These are phyloP conservation scores for Microcaecilia unicolor DNA, from an alignment of 2,797 vertebrate genomes.

Conservation along the genomic window DNA sequence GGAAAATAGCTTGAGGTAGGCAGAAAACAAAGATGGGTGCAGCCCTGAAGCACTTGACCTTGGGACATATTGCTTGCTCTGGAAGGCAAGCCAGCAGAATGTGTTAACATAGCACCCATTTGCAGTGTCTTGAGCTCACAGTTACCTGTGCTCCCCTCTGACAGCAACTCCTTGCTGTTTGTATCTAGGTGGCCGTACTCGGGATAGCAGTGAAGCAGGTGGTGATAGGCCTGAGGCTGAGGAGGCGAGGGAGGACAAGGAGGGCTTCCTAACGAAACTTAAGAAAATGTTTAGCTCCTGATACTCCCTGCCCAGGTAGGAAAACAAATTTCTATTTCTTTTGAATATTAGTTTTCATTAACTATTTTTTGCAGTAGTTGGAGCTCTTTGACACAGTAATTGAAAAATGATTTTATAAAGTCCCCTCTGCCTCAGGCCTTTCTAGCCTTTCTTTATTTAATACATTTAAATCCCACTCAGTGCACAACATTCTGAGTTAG, in stretches of 20 bases:
- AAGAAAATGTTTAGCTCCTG: slow-evolving; percentile 83
- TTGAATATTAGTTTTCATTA: neutral
- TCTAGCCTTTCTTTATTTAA: too few relatives aligned
- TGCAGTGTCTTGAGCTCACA: neutral
- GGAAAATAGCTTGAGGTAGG: too few relatives aligned
- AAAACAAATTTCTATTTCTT: slow-evolving; percentile 29
- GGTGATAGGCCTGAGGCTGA: slow-evolving; percentile 59
- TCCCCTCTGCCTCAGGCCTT: too few relatives aligned
- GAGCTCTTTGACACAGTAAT: too few relatives aligned
- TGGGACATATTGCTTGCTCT: neutral
- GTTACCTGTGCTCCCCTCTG: slow-evolving; percentile 21
- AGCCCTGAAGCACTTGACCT: neutral
- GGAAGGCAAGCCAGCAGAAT: neutral
- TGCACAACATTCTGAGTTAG: too few relatives aligned
- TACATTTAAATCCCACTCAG: too few relatives aligned
- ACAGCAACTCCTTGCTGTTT: slow-evolving; percentile 55
- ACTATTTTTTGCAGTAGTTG: too few relatives aligned
- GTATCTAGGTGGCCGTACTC: slow-evolving; percentile 78
- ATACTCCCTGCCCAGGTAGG: slow-evolving; percentile 75
- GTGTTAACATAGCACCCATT: neutral
- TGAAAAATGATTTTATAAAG: too few relatives aligned
- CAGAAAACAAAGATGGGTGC: too few relatives aligned
- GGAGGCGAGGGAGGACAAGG: slow-evolving; percentile 53
- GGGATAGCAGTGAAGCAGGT: slow-evolving; percentile 55
- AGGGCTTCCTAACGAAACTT: slow-evolving; percentile 83